A percentile compares a stretch with the other conserved stretches of the same genome.
phyloP scores from a whole-genome alignment of 2,113 vertebrate genomes.

The Zapus hudsonius region DNA sequence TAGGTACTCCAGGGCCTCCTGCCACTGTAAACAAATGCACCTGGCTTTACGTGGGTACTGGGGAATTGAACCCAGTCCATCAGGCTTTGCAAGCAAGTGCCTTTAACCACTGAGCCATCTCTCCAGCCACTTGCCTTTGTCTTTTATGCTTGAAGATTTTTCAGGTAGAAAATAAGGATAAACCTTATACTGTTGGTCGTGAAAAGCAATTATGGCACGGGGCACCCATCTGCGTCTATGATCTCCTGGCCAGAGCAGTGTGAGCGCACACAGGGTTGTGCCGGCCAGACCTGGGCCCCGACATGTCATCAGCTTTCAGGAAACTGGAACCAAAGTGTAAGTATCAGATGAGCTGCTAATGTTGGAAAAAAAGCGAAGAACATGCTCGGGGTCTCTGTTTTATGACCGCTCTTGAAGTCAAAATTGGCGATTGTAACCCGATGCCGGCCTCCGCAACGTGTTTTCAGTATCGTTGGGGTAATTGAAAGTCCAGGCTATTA shows the following conservation, averaged over 20 bases:
- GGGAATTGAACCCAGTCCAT: too few species aligned
- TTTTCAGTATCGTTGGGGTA: conserved; percentile 78
- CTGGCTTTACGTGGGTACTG: too few species aligned
- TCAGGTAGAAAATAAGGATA: conserved; percentile 80
- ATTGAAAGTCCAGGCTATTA: conserved; percentile 86
- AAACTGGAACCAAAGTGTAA: conserved; percentile 84
- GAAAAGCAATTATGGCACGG: conserved; percentile 76
- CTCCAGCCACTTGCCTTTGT: background rate
- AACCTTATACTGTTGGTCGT: conserved; percentile 79
- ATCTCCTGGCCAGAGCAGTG: conserved; percentile 62
- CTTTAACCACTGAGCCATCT: too few species aligned
- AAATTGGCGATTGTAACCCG: conserved; percentile 84
- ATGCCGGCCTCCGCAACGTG: conserved; percentile 68
- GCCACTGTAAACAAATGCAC: too few species aligned
- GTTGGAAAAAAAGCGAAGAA: conserved; percentile 82
- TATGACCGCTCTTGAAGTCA: conserved; percentile 86
- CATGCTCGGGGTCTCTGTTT: conserved; percentile 85
- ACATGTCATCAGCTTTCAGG: conserved; percentile 82
- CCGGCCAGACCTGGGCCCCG: conserved; percentile 77
- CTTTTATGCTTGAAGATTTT: conserved; percentile 83
- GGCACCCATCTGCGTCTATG: conserved; percentile 83
- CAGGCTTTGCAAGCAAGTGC: too few species aligned
- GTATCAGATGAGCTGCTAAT: conserved; percentile 90
- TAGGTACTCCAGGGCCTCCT: too few species aligned
- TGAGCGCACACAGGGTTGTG: conserved; percentile 61